Base-by-base conservation (phyloP, 2,888 invertebrate genomes). In the Clivina fossor region DNA sequence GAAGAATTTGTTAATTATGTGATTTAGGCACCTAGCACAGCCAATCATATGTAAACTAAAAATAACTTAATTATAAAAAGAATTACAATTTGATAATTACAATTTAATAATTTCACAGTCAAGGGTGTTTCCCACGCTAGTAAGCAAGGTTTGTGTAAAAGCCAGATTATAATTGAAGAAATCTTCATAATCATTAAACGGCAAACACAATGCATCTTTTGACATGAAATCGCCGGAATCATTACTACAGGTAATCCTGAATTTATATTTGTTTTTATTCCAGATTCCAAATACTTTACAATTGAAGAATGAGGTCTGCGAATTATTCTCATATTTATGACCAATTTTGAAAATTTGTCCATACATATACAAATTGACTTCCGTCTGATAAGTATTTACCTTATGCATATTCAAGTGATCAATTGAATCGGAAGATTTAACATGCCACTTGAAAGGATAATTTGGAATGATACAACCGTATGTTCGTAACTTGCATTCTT, bases 281-380 rank as follows among this genome's bases (percentile, higher is more conserved):
- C 26, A 8, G 13, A 20, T 8, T 24, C 26, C 43, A 7, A 43
- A 15, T 3, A 43, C 28, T 26, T 26, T 22, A 11, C 43, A 43
- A 26, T 28, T 26, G 26, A 24, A 43, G 5, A 28, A 43, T 9
- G 43, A 26, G n/a, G 43, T 43, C 8, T 43, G 43, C 5, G 43
- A 22, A 43, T 28, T 43, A n/a, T 26, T 40, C 16, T 40, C 43
- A 4, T 26, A 43, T 26, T 43, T 43, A 26, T 43, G 18, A 13
- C 43, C 43, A n/a, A 43, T 28, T 5, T 43, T 43, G 9, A 43
- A 43, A 1, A 43, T 20, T 26, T 43, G 15, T 1, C 26, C 43
- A 13, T 15, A 43, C 7, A 11, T 18, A 8, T 11, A 15, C 8
- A 26, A 43, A 7, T 22, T 43, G 4, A 43, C 11, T 28, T 43